These are phyloP conservation scores for Bradypus variegatus DNA, from an alignment of 2,797 vertebrate genomes.

Conservation along the genomic window DNA sequence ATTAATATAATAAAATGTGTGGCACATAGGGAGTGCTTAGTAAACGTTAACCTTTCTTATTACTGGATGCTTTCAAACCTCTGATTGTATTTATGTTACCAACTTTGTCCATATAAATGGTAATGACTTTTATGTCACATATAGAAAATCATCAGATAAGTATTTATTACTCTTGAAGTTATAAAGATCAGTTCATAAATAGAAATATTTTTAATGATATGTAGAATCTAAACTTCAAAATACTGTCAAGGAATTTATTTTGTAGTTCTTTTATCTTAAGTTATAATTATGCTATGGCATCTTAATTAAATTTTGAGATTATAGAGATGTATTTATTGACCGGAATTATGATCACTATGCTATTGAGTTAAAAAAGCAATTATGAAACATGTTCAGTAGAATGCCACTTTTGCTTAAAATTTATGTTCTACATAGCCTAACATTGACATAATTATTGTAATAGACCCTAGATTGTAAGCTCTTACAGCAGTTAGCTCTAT, in stretches of 20 bases:
- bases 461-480: too few species aligned
- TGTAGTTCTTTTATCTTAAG: neutral
- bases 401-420: conserved; percentile 5
- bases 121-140: neutral
- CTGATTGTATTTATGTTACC: conserved; percentile 18
- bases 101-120: neutral
- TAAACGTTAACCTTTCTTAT: conserved; percentile 12
- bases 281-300: neutral
- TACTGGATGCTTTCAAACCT: neutral
- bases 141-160: neutral
- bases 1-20: conserved; percentile 7
- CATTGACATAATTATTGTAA: too few species aligned
- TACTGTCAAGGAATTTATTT: neutral
- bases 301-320: neutral
- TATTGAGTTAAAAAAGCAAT: neutral
- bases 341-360: neutral
- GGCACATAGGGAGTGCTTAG: neutral
- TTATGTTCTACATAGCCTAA: too few species aligned
- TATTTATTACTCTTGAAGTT: conserved; percentile 15
- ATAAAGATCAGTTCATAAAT: neutral
- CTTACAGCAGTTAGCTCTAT: too few species aligned
- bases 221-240: neutral
- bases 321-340: neutral
- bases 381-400: neutral
- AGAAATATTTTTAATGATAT: neutral